Evolutionary conservation across 2,113 vertebrate genomes (phyloP).

Genomic region (Vireo altiloquus): DNA sequence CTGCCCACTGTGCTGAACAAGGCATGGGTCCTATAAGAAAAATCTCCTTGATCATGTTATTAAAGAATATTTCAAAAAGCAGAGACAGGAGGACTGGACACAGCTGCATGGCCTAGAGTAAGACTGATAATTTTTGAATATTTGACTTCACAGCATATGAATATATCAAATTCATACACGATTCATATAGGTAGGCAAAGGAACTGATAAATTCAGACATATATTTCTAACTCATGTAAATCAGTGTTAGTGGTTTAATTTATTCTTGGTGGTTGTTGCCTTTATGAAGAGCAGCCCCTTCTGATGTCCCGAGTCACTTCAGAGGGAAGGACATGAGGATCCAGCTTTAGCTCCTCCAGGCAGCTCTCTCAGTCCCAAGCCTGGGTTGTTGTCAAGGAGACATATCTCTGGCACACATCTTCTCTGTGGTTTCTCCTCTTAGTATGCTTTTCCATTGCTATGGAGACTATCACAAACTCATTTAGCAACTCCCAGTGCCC

Average conservation of each 20-base stretch:
- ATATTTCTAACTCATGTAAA: background rate
- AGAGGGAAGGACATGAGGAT: background rate
- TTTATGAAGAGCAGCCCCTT: background rate
- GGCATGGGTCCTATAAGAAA: background rate
- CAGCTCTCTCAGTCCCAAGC: background rate
- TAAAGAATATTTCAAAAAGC: background rate
- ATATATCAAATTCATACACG: background rate
- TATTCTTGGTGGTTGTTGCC: background rate
- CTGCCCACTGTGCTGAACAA: background rate
- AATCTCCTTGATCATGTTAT: background rate
- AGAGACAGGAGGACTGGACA: background rate
- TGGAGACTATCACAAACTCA: slow-evolving; percentile 62
- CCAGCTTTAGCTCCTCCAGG: slow-evolving; percentile 7
- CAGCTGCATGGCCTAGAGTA: background rate
- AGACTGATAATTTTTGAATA: background rate
- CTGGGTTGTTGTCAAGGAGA: slow-evolving; percentile 59
- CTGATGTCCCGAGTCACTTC: background rate
- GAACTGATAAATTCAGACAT: background rate
- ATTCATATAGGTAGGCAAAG: background rate
- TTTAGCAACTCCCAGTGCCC: slow-evolving; percentile 33
- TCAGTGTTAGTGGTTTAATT: background rate
- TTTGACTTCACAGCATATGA: background rate
- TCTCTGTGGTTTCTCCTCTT: slow-evolving; percentile 39
- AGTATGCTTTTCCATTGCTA: slow-evolving; percentile 54
- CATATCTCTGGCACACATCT: slow-evolving; percentile 40